Conservation (phyloP, 2,113 vertebrate species). For the Gracilinanus agilis region DNA sequence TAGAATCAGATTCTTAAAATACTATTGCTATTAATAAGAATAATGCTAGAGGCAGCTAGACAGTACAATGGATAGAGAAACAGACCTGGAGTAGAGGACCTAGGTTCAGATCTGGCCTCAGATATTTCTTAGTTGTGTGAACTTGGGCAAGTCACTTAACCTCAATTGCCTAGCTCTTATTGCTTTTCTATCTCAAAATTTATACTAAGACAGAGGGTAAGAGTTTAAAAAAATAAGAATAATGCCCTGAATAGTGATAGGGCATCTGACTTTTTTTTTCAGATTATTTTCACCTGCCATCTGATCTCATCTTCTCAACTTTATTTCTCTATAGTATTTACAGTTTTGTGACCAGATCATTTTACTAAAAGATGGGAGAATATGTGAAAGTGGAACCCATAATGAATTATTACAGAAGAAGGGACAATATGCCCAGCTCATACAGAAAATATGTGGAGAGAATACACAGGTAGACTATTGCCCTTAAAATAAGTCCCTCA, state of each 20-base stretch:
- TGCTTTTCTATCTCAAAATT: too few species aligned
- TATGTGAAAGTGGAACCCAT: constrained; percentile 85
- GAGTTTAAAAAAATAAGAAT: too few species aligned
- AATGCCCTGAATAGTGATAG: not conserved
- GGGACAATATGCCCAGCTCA: constrained; percentile 18
- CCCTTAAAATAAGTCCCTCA: not conserved
- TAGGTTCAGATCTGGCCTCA: too few species aligned
- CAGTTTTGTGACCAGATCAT: constrained; percentile 88
- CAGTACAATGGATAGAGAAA: too few species aligned
- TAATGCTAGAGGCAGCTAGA: not conserved
- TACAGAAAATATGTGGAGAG: not conserved
- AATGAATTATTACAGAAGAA: constrained; percentile 73
- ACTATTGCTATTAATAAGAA: not conserved
- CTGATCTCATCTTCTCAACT: not conserved
- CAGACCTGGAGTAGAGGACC: too few species aligned
- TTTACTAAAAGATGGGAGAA: constrained; percentile 85
- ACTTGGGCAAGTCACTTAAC: too few species aligned
- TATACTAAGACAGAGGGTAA: too few species aligned
- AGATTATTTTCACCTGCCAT: constrained; percentile 16
- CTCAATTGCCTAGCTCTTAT: too few species aligned
- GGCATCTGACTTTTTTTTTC: not conserved
- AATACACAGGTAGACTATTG: constrained; percentile 25
- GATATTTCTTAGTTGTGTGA: too few species aligned
- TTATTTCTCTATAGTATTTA: constrained; percentile 81
- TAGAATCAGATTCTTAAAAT: not conserved